phyloP scores from a whole-genome alignment of 92 coral and sea anemone species.

The Phenganax stokvisi region DNA sequence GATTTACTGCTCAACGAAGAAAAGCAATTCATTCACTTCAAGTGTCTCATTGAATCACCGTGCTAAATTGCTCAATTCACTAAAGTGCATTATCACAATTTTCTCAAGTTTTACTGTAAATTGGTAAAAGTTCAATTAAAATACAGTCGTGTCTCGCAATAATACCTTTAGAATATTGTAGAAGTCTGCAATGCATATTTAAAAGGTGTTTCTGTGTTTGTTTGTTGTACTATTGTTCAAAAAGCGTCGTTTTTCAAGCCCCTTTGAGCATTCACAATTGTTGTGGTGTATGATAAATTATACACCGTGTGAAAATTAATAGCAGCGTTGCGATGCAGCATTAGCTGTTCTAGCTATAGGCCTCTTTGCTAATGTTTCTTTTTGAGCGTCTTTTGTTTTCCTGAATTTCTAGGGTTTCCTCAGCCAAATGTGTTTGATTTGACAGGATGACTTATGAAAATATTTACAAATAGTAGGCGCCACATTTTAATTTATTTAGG shows the following conservation, averaged over 20 bases:
- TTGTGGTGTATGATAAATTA: not conserved
- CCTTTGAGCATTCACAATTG: not conserved
- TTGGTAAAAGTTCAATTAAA: not conserved
- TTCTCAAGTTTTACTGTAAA: not conserved
- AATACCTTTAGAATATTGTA: not conserved
- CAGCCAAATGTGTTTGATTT: too few species aligned
- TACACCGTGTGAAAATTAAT: not conserved
- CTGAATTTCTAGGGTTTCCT: too few species aligned
- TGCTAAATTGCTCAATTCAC: slow-evolving; percentile 1
- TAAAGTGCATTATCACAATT: not conserved
- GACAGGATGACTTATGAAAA: too few species aligned
- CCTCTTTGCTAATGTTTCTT: too few species aligned
- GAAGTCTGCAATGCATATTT: slow-evolving; percentile 8
- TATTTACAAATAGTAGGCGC: too few species aligned
- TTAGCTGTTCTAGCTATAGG: too few species aligned
- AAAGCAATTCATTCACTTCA: not conserved
- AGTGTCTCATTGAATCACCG: not conserved
- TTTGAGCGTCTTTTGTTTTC: too few species aligned
- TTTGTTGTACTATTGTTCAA: not conserved
- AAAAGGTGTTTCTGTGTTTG: not conserved
- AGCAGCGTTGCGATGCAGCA: not conserved
- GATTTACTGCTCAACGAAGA: not conserved
- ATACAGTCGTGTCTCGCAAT: not conserved
- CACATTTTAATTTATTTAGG: too few species aligned
- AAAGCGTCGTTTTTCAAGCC: slow-evolving; percentile 9